phyloP scores from a whole-genome alignment of 2,797 vertebrate genomes.

The Enteromius paludinosus region DNA sequence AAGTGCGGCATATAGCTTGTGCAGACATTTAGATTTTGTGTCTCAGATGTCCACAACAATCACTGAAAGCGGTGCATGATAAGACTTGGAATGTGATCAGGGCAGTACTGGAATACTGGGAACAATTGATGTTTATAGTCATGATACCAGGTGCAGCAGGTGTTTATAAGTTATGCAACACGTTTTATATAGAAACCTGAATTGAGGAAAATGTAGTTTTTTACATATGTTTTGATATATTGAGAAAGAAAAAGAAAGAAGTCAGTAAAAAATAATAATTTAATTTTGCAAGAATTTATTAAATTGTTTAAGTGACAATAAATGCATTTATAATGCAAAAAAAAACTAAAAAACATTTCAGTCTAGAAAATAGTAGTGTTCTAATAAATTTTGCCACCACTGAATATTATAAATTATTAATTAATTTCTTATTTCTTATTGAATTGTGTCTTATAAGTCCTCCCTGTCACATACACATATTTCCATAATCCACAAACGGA shows the following conservation, averaged over 20 bases:
- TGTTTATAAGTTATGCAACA: background rate
- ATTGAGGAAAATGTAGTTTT: background rate
- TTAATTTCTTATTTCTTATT: background rate
- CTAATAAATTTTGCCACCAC: background rate
- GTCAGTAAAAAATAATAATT: background rate
- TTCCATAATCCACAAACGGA: background rate
- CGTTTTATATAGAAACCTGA: background rate
- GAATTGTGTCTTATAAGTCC: background rate
- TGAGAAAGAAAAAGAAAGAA: background rate
- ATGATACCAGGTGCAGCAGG: background rate
- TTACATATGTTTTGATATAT: background rate
- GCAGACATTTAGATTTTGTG: constrained; percentile 23
- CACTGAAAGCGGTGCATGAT: background rate
- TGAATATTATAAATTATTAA: background rate
- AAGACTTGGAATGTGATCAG: background rate
- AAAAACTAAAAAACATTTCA: background rate
- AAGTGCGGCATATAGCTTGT: background rate
- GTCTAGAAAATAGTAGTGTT: background rate
- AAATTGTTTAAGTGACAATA: background rate
- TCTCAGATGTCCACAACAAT: constrained; percentile 3
- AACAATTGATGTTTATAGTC: background rate
- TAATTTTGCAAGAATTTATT: background rate
- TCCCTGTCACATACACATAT: background rate
- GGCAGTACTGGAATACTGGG: background rate
- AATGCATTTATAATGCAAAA: background rate